These are phyloP conservation scores for Hydraecia micacea DNA, from an alignment of 2,888 invertebrate species.

Conservation along the genomic window DNA sequence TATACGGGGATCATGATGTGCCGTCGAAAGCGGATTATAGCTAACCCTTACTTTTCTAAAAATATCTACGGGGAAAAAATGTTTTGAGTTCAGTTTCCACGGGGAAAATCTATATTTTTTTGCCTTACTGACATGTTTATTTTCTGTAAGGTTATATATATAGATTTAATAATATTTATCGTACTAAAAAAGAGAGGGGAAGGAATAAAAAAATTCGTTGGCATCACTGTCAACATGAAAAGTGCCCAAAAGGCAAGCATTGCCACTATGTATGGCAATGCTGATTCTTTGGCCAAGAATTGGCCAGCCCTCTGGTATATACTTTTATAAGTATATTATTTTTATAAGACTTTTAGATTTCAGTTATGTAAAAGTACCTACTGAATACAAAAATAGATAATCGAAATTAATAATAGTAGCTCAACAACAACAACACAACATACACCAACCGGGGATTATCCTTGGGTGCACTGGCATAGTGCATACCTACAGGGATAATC, in stretches of 20 bases:
- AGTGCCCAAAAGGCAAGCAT: no score
- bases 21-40: background rate
- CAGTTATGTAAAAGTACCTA: no score
- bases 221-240: no score
- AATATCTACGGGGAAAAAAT: background rate
- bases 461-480: no score
- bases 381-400: no score
- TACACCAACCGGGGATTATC: no score
- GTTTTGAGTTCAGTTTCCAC: background rate
- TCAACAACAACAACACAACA: no score
- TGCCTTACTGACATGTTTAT: background rate
- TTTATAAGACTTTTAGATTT: no score
- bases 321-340: no score
- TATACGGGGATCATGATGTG: constrained; percentile 25
- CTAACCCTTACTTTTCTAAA: background rate
- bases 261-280: background rate
- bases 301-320: background rate
- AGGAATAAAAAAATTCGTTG: background rate
- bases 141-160: background rate
- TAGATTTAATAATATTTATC: background rate
- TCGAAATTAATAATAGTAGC: no score
- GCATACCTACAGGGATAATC: no score
- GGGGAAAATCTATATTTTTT: background rate
- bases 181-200: background rate
- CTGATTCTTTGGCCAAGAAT: background rate